Evolutionary conservation across 1,140 invertebrate species (phyloP), one percentile per base, ranked within the genome.

Genomic region (Drosophila tristis): DNA sequence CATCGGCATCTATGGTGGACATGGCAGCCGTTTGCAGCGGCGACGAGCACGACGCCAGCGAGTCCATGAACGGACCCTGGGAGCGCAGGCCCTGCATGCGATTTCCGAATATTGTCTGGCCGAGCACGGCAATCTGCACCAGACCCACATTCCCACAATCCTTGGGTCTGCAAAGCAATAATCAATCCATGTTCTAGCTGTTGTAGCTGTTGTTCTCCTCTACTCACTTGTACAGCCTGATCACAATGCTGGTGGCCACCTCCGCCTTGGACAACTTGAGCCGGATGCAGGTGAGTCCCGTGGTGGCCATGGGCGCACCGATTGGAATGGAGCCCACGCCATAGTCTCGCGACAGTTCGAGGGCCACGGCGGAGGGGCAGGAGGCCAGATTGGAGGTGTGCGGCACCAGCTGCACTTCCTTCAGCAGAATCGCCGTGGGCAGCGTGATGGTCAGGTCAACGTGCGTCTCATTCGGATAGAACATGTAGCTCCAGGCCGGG

Each of bases 401-500:
- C 6, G 97, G 97, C 87, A 97, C 96, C 42, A 98, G 93, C 77
- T 98, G 97, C 8, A 98, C 95, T 93, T 98, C 97, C 85, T 95
- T 96, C n/a, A 98, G 92, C 51, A 98, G 93, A 78, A 98, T 95
- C n/a, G 97, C 97, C 91, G 96, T 98, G 1, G 97, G 97, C 74
- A 98, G 92, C n/a, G 95, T 95, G 20, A 98, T 94, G 5, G 95
- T 96, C 5, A 98, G 93, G 91, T 98, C 97, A 0, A 98, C 95
- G 93, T 96, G 97, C 8, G 95, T 95, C 92, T 98, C 97, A 77
- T 97, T 96, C 0, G 97, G 96, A 92, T 97, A 97, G 93, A 98
- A 98, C 92, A 98, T 97, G 92, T 98, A 98, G 35, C 96, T 96
- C 96, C 97, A 98, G 45, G 97, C 96, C 2, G 97, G 96, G 6